phyloP scores from a whole-genome alignment of 2,888 invertebrate genomes.

The Coleophora flavipennella region DNA sequence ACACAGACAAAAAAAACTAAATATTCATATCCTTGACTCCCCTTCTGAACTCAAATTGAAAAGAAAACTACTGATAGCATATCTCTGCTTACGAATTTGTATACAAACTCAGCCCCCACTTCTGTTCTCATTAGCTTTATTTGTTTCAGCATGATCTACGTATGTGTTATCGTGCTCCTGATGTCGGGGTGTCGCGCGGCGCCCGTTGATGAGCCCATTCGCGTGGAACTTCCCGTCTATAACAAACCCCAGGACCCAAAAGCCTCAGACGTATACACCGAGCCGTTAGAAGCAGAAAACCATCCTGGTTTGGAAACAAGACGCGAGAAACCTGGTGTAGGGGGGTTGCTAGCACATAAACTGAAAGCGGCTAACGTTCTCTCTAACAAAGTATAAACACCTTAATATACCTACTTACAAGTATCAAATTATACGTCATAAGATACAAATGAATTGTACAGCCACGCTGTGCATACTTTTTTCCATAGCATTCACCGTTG shows the following conservation, averaged over 20 bases:
- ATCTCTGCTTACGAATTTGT: too few species aligned
- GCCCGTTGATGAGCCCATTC: conserved; percentile 48
- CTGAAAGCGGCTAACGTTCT: conserved; percentile 28
- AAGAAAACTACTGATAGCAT: too few species aligned
- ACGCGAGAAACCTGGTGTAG: conserved; percentile 20
- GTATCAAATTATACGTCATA: too few species aligned
- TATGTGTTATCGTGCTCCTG: conserved; percentile 19
- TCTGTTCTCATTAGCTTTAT: too few species aligned
- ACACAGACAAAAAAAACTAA: too few species aligned
- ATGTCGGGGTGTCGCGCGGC: conserved; percentile 28
- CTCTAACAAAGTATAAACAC: conserved; percentile 17
- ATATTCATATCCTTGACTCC: too few species aligned
- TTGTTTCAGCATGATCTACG: conserved; percentile 35
- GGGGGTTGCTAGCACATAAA: conserved; percentile 32
- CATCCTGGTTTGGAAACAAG: conserved; percentile 30
- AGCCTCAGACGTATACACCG: conserved; percentile 20
- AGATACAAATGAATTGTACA: too few species aligned
- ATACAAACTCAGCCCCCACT: too few species aligned
- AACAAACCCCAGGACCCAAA: conserved; percentile 28
- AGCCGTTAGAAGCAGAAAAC: conserved; percentile 35
- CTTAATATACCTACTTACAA: too few species aligned
- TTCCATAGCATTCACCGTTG: too few species aligned
- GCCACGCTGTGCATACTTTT: too few species aligned
- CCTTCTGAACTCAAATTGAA: too few species aligned
- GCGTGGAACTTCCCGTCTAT: conserved; percentile 56